Evolutionary conservation across 2,113 vertebrate species (phyloP).

Genomic region (Varanus komodoensis): DNA sequence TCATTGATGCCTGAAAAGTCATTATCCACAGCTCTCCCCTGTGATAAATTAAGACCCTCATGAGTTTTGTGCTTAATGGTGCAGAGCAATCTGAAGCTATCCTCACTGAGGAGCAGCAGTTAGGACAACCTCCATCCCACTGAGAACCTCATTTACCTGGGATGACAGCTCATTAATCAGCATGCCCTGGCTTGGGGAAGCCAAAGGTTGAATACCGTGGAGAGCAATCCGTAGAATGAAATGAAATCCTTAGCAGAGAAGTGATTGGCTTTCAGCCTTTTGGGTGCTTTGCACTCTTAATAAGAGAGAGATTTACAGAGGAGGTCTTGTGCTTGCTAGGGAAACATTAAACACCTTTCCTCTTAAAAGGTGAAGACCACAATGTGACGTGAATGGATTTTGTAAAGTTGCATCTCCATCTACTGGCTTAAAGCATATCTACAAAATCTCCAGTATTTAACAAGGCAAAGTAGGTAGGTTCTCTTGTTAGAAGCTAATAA

Average conservation of each 20-base stretch:
- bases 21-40: slow-evolving; percentile 59
- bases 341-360: background rate
- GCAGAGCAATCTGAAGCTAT: slow-evolving; percentile 45
- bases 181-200: slow-evolving; percentile 32
- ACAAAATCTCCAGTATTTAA: background rate
- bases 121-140: slow-evolving; percentile 37
- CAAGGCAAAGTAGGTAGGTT: background rate
- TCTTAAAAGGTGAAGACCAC: background rate
- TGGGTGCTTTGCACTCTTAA: background rate
- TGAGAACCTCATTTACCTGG: slow-evolving; percentile 53
- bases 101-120: slow-evolving; percentile 59
- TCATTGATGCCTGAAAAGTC: slow-evolving; percentile 63
- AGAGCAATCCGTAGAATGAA: background rate
- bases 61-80: slow-evolving; percentile 57
- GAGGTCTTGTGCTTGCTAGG: background rate
- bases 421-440: background rate
- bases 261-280: background rate
- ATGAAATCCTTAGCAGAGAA: background rate
- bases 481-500: background rate
- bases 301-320: background rate
- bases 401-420: background rate
- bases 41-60: slow-evolving; percentile 63
- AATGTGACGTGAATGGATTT: background rate
- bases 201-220: background rate
- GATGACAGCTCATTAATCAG: slow-evolving; percentile 55